Conservation (phyloP, 2,113 vertebrate species). For the Pseudorectes ferrugineus region DNA sequence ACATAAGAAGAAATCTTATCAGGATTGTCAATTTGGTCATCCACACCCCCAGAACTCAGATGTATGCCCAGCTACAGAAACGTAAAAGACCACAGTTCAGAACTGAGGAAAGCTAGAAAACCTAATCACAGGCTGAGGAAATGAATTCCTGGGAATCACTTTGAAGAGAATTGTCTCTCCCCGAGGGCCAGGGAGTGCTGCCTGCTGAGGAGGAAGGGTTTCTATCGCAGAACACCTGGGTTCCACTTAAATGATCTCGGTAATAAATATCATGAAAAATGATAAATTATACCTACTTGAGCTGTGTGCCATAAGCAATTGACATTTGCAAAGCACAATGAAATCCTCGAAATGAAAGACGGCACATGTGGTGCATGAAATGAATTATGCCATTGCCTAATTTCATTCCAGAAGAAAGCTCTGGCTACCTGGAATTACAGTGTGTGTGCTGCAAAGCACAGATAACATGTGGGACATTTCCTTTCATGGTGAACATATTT, state of each 20-base stretch:
- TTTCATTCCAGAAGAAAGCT: neutral
- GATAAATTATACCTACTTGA: slow-evolving; percentile 34
- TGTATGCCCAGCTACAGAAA: neutral
- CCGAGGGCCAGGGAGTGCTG: neutral
- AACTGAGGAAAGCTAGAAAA: neutral
- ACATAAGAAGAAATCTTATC: neutral
- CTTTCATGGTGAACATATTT: neutral
- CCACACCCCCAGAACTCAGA: neutral
- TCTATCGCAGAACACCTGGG: slow-evolving; percentile 35
- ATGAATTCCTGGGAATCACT: slow-evolving; percentile 48
- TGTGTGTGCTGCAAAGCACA: neutral
- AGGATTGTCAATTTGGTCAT: neutral
- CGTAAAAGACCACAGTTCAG: neutral
- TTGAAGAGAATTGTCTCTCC: slow-evolving; percentile 26
- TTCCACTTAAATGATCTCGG: neutral
- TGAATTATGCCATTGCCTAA: neutral
- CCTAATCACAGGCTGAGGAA: neutral
- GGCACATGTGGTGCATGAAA: neutral
- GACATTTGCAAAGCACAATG: slow-evolving; percentile 1
- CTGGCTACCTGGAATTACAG: neutral
- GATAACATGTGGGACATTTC: neutral
- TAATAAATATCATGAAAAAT: slow-evolving; percentile 13
- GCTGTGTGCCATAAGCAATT: slow-evolving; percentile 28
- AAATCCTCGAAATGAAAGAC: neutral
- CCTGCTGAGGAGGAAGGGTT: neutral